A percentile compares a stretch with the other conserved stretches of the same genome.
These are phyloP conservation scores for Sericinus montela DNA, from an alignment of 2,888 invertebrate species.

Conservation along the genomic window DNA sequence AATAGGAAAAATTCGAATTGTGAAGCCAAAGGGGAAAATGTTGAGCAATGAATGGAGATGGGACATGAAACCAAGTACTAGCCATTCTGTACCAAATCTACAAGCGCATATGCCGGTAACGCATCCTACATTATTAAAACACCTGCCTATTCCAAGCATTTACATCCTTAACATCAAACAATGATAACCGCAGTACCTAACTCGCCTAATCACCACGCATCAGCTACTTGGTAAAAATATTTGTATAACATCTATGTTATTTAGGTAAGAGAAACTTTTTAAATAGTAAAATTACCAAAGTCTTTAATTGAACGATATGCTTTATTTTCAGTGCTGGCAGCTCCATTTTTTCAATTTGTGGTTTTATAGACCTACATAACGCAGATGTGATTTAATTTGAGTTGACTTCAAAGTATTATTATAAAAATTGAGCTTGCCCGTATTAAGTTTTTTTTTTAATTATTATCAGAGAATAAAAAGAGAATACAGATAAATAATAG, in stretches of 20 bases:
- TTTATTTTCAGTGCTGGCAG: conserved; percentile 74
- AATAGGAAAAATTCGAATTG: conserved; percentile 15
- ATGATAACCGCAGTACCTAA: conserved; percentile 50
- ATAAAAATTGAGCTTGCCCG: too few species aligned
- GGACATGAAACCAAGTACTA: conserved; percentile 17
- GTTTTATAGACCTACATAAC: not conserved
- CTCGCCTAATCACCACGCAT: conserved; percentile 42
- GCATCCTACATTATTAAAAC: conserved; percentile 55
- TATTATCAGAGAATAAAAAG: too few species aligned
- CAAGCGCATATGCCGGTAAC: conserved; percentile 62
- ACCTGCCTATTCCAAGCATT: conserved; percentile 45
- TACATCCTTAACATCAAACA: conserved; percentile 46
- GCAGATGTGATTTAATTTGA: too few species aligned
- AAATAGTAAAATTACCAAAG: conserved; percentile 69
- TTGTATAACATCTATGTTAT: conserved; percentile 73
- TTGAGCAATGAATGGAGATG: conserved; percentile 29
- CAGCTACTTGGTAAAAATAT: conserved; percentile 60
- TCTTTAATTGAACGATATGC: conserved; percentile 79
- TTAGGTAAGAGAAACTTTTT: conserved; percentile 74
- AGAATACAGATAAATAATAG: not conserved
- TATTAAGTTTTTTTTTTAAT: too few species aligned
- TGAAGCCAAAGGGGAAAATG: conserved; percentile 14
- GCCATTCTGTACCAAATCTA: conserved; percentile 60
- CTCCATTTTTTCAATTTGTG: conserved; percentile 38
- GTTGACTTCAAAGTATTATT: too few species aligned